Evolutionary conservation across 2,888 invertebrate species (phyloP), one percentile per base, ranked within the genome.

Genomic region (Leptinotarsa tumamoca): DNA sequence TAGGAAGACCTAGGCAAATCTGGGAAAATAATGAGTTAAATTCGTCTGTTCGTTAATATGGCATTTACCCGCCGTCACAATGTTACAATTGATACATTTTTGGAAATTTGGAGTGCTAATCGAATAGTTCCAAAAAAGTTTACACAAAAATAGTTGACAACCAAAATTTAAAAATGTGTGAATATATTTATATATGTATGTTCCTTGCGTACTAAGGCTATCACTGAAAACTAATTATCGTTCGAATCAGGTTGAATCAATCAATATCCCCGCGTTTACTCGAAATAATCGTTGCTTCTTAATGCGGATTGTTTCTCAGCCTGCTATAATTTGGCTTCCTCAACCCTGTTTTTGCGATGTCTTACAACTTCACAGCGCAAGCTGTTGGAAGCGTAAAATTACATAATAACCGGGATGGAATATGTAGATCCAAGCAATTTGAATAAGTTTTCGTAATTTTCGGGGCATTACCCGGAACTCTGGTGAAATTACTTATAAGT

Each of bases 371-470:
- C 63, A 63, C n/a, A 18, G 43, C 33, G n/a, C 43, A 18, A 58
- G 63, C 33, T 63, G 33, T 13, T 63, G 18, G 33, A 2, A 63
- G 63, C 43, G n/a, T 43, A n/a, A 63, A 63, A 63, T 63, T 63
- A 63, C 43, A 63, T 63, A 63, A 63, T 63, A 43, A 63, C 27
- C 43, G 3, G 33, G 63, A 63, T 63, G 63, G 33, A 63, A 43
- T 63, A 33, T 63, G 63, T 63, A 63, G 63, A 63, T 63, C 43
- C n/a, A 10, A 33, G 43, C 43, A 63, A 63, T 63, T 63, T 63
- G 63, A 63, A 63, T 63, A 63, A 17, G 43, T n/a, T n/a, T 63
- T 63, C 63, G 43, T 63, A 63, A 63, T 63, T 63, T 63, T 63
- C 33, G 43, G 63, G 13, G 63, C 63, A 63, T 63, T 63, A 63